Evolutionary conservation across 2,113 vertebrate species (phyloP).

Genomic region (Thermophis baileyi): DNA sequence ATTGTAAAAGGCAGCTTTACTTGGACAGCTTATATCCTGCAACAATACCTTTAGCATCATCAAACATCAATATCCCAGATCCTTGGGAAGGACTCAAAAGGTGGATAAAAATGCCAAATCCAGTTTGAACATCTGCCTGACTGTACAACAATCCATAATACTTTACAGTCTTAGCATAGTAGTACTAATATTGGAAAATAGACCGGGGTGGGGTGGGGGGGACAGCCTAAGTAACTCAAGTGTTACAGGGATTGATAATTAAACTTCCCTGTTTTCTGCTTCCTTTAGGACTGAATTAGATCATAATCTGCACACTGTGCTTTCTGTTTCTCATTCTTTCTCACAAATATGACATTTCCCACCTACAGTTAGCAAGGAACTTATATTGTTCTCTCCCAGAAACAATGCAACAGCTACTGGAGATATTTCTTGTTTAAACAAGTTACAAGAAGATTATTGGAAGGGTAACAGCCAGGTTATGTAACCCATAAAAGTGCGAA

Average conservation of each 20-base stretch:
- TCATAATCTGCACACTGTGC: background rate
- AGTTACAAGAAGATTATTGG: conserved; percentile 60
- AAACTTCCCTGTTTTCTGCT: background rate
- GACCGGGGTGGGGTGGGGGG: background rate
- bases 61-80: background rate
- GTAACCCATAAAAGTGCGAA: conserved; percentile 65
- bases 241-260: background rate
- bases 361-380: background rate
- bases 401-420: background rate
- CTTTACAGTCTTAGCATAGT: background rate
- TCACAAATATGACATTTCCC: background rate
- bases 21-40: background rate
- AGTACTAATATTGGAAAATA: background rate
- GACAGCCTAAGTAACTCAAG: background rate
- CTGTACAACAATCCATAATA: background rate
- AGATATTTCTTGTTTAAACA: conserved; percentile 52
- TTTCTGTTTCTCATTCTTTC: background rate
- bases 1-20: background rate
- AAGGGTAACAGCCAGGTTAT: conserved; percentile 66
- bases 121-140: background rate
- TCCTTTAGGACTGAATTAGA: background rate
- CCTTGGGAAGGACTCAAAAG: background rate
- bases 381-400: background rate
- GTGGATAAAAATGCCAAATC: background rate
- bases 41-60: background rate